These are phyloP conservation scores for Eurystomus gularis DNA, from an alignment of 2,113 vertebrate species.

Conservation along the genomic window DNA sequence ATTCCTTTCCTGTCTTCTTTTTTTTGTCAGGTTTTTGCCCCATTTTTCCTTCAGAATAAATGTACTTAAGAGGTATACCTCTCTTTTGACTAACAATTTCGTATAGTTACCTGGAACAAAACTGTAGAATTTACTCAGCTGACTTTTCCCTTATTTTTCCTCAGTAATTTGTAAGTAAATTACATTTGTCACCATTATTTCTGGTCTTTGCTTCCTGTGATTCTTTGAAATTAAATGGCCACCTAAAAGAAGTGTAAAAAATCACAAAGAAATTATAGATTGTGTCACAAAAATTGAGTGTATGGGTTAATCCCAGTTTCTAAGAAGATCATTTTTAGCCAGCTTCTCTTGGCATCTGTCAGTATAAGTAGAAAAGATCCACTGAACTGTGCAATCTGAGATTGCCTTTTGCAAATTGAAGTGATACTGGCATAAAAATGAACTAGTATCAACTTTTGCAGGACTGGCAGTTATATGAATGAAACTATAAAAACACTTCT, in stretches of 20 bases:
- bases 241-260: background rate
- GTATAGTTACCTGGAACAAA: background rate
- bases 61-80: background rate
- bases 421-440: background rate
- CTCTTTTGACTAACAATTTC: background rate
- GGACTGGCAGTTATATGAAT: background rate
- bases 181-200: background rate
- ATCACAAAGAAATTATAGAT: background rate
- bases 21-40: background rate
- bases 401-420: background rate
- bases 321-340: background rate
- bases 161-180: slow-evolving; percentile 17
- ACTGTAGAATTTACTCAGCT: background rate
- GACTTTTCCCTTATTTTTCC: background rate
- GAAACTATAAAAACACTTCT: background rate
- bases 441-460: background rate
- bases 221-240: background rate
- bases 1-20: background rate
- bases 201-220: background rate
- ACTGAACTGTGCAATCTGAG: background rate
- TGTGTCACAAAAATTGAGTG: background rate
- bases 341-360: background rate
- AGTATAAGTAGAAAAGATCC: background rate
- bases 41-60: background rate
- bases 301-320: background rate